A percentile compares a stretch with the other conserved stretches of the same genome.
Evolutionary conservation across 1,140 invertebrate species (phyloP).

Genomic region (Solen grandis): DNA sequence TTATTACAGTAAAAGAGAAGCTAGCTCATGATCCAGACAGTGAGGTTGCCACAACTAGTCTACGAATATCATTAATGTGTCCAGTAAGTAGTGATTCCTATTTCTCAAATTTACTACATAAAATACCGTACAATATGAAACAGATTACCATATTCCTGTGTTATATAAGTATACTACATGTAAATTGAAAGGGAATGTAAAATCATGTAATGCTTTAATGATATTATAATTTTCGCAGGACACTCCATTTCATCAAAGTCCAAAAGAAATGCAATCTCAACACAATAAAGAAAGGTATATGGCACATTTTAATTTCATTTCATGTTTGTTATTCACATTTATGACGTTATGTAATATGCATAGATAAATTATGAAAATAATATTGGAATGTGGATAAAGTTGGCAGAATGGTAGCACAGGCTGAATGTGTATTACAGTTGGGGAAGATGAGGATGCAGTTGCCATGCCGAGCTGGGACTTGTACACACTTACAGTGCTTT

Average conservation of each 20-base stretch:
- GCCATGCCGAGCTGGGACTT: conserved; percentile 94
- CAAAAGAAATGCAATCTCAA: not conserved
- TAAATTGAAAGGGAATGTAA: not conserved
- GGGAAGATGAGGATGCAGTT: conserved; percentile 96
- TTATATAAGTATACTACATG: not conserved
- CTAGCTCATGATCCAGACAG: conserved; percentile 94
- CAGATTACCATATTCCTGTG: not conserved
- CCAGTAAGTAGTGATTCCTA: conserved; percentile 80
- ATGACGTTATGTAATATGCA: too few species aligned
- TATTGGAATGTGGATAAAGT: not conserved
- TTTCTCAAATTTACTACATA: not conserved
- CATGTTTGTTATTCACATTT: conserved; percentile 28
- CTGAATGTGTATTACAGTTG: conserved; percentile 87
- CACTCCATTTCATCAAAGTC: too few species aligned
- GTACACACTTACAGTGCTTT: conserved; percentile 98
- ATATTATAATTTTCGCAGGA: not conserved
- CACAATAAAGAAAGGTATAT: not conserved
- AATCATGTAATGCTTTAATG: not conserved
- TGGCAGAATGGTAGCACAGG: not conserved
- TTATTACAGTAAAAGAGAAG: conserved; percentile 90
- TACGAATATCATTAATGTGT: conserved; percentile 94
- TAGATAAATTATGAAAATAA: not conserved
- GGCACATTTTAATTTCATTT: too few species aligned
- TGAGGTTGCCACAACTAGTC: conserved; percentile 96
- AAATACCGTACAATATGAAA: not conserved